These are phyloP conservation scores for Philotrypesis tridentata DNA, from an alignment of 1,140 invertebrate species.

Conservation along the genomic window DNA sequence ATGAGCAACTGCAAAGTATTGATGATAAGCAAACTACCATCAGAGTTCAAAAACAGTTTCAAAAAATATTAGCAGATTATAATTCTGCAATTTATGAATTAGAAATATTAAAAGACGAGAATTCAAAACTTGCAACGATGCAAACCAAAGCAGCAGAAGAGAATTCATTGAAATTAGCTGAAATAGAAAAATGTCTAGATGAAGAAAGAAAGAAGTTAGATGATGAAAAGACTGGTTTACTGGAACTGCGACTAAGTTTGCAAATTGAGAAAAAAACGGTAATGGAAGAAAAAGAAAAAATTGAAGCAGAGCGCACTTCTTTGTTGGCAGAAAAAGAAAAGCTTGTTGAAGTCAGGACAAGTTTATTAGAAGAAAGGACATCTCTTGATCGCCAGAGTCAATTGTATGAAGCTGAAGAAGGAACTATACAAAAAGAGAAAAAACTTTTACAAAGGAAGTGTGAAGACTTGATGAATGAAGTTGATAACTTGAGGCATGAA, in stretches of 20 bases:
- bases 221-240: slow-evolving; percentile 37
- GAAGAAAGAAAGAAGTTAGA: slow-evolving; percentile 42
- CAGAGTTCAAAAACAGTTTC: slow-evolving; percentile 59
- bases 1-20: slow-evolving; percentile 56
- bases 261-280: slow-evolving; percentile 45
- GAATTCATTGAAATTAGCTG: slow-evolving; percentile 40
- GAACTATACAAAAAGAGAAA: slow-evolving; percentile 54
- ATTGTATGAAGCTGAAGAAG: slow-evolving; percentile 57
- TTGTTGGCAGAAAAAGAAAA: slow-evolving; percentile 42
- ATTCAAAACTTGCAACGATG: slow-evolving; percentile 52
- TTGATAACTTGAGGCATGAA: slow-evolving; percentile 27
- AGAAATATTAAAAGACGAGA: slow-evolving; percentile 58
- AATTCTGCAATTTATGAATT: slow-evolving; percentile 58
- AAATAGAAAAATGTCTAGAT: slow-evolving; percentile 43
- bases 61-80: slow-evolving; percentile 65
- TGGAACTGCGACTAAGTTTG: slow-evolving; percentile 27
- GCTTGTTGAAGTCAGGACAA: slow-evolving; percentile 52
- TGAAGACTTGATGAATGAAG: slow-evolving; percentile 38
- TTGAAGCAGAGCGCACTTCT: slow-evolving; percentile 38
- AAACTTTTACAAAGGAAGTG: slow-evolving; percentile 46
- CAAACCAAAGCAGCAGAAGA: slow-evolving; percentile 46
- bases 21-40: slow-evolving; percentile 57
- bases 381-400: slow-evolving; percentile 60
- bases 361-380: slow-evolving; percentile 57
- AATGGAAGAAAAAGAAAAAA: slow-evolving; percentile 25